A percentile compares a stretch with the other conserved stretches of the same genome.
phyloP scores from a whole-genome alignment of 2,888 invertebrate genomes.

The Hedya salicella region DNA sequence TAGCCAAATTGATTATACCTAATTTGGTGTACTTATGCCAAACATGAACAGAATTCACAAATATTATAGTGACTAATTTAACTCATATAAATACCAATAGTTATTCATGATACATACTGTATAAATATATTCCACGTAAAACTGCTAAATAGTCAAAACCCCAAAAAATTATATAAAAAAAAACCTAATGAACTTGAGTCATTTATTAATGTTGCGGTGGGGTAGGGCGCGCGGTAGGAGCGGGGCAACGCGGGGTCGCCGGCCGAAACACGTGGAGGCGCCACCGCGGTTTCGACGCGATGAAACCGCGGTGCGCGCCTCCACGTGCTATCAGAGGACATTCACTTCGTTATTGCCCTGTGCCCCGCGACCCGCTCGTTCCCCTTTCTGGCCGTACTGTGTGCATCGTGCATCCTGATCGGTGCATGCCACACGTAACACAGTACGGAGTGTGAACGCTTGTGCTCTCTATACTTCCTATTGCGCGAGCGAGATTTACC shows the following conservation, averaged over 20 bases:
- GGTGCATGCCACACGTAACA: slow-evolving; percentile 78
- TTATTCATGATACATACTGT: too few relatives aligned
- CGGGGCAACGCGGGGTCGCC: slow-evolving; percentile 70
- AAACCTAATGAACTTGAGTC: slow-evolving; percentile 42
- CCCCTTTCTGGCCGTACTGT: slow-evolving; percentile 63
- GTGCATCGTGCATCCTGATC: slow-evolving; percentile 81
- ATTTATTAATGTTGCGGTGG: slow-evolving; percentile 47
- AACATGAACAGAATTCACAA: too few relatives aligned
- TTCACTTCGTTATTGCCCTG: slow-evolving; percentile 67
- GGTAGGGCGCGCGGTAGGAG: slow-evolving; percentile 60
- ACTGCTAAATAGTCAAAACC: background rate
- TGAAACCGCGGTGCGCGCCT: slow-evolving; percentile 79
- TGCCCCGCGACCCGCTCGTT: slow-evolving; percentile 58
- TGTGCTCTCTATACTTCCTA: slow-evolving; percentile 59
- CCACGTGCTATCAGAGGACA: slow-evolving; percentile 73
- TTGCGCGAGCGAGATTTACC: slow-evolving; percentile 47
- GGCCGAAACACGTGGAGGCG: slow-evolving; percentile 82
- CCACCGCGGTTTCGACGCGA: slow-evolving; percentile 72
- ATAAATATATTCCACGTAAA: background rate
- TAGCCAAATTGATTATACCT: too few relatives aligned
- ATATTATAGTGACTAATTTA: too few relatives aligned
- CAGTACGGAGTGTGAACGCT: slow-evolving; percentile 75
- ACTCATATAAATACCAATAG: too few relatives aligned
- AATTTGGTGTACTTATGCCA: too few relatives aligned
- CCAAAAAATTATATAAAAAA: slow-evolving; percentile 8